Conservation (phyloP, 2,888 invertebrate species). For the Alviniconcha strummeri region DNA sequence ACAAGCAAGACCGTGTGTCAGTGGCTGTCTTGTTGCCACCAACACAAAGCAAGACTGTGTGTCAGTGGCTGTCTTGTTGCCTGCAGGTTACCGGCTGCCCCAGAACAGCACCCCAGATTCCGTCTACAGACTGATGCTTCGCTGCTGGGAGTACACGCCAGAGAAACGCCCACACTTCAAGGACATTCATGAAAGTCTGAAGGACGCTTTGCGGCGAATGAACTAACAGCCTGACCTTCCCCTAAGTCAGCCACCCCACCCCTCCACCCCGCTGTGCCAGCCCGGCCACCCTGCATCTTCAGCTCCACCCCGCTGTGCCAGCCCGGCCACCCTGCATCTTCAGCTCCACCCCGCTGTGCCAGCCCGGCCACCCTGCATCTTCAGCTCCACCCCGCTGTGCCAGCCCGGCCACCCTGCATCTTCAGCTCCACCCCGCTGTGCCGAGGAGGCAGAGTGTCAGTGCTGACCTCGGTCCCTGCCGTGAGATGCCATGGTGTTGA, state of each 20-base stretch:
- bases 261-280: not conserved
- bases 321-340: not conserved
- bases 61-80: not conserved
- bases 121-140: slow-evolving; percentile 91
- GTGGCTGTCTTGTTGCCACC: no score
- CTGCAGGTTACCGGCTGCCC: slow-evolving; percentile 92
- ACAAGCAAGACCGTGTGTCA: no score
- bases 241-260: not conserved
- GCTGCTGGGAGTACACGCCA: slow-evolving; percentile 95
- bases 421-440: no score
- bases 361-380: no score
- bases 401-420: no score
- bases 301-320: not conserved
- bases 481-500: no score
- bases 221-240: not conserved
- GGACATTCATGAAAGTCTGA: slow-evolving; percentile 78
- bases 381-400: not conserved
- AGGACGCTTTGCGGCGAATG: slow-evolving; percentile 33
- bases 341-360: not conserved
- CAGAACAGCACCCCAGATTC: slow-evolving; percentile 92
- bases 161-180: slow-evolving; percentile 94
- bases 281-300: no score
- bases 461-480: no score
- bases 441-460: no score
- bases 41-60: not conserved